A percentile compares a stretch with the other conserved stretches of the same genome.
Conservation (phyloP, 2,797 vertebrate species). For the Chanos chanos region DNA sequence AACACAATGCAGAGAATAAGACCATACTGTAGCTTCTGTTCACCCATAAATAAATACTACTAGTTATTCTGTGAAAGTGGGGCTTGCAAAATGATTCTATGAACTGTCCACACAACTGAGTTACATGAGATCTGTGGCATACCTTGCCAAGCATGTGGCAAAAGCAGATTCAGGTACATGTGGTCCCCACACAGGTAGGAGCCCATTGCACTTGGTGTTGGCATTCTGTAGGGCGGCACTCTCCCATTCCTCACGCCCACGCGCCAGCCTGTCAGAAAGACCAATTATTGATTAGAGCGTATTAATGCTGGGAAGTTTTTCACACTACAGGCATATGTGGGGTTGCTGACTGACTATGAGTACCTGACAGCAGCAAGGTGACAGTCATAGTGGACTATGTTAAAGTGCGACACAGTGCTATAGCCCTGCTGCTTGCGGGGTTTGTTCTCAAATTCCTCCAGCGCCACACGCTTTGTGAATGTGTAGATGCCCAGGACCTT, state of each 20-base stretch:
- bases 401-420: conserved; percentile 99
- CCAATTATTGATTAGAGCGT: too few relatives aligned
- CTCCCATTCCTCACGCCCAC: conserved; percentile 97
- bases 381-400: conserved; percentile 98
- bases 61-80: too few relatives aligned
- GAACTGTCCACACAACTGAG: too few relatives aligned
- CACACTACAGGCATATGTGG: too few relatives aligned
- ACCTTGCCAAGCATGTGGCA: conserved; percentile 97
- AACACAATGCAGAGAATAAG: too few relatives aligned
- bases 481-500: conserved; percentile 98
- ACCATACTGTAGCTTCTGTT: too few relatives aligned
- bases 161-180: conserved; percentile 97
- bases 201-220: conserved; percentile 99
- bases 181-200: conserved; percentile 98
- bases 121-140: too few relatives aligned
- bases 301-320: too few relatives aligned
- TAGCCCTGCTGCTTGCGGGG: conserved; percentile 97
- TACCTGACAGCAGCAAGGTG: conserved; percentile 98
- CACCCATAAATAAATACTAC: too few relatives aligned
- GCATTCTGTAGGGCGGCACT: conserved; percentile 96
- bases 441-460: conserved; percentile 97
- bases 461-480: conserved; percentile 91
- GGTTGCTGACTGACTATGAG: too few relatives aligned
- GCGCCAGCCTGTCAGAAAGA: conserved; percentile 77
- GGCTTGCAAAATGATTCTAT: too few relatives aligned